Conservation (phyloP, 2,888 invertebrate genomes). For the Lacanobia wlatinum region DNA sequence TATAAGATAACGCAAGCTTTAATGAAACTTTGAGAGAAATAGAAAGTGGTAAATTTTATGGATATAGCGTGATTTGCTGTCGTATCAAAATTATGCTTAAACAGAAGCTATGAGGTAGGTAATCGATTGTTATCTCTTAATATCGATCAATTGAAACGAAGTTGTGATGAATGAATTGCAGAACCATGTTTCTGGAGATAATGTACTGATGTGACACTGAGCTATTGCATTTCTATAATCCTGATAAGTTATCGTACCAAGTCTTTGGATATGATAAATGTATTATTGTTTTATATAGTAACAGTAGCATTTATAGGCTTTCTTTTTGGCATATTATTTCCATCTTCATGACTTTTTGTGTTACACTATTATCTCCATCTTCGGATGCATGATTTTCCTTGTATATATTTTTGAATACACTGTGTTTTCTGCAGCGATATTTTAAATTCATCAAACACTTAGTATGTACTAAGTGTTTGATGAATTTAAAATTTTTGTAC, state of each 20-base stretch:
- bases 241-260: slow-evolving; percentile 37
- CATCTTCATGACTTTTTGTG: neutral
- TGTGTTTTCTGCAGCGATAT: neutral
- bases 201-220: slow-evolving; percentile 14
- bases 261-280: slow-evolving; percentile 1
- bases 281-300: slow-evolving; percentile 13
- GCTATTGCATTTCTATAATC: slow-evolving; percentile 19
- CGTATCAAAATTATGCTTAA: fast-evolving
- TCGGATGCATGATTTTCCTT: neutral
- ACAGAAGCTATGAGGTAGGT: no score
- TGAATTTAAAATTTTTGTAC: no score
- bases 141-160: neutral
- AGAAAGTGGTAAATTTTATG: neutral
- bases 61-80: no score
- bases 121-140: neutral
- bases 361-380: no score
- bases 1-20: neutral
- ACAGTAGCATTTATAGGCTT: neutral
- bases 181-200: slow-evolving; percentile 3
- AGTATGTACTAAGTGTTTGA: no score
- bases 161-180: slow-evolving; percentile 11
- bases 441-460: neutral
- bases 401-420: no score
- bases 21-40: fast-evolving
- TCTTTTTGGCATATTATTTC: neutral